Evolutionary conservation across 2,888 invertebrate species (phyloP), one percentile per base, ranked within the genome.

Genomic region (Ennomos fuscantarius): DNA sequence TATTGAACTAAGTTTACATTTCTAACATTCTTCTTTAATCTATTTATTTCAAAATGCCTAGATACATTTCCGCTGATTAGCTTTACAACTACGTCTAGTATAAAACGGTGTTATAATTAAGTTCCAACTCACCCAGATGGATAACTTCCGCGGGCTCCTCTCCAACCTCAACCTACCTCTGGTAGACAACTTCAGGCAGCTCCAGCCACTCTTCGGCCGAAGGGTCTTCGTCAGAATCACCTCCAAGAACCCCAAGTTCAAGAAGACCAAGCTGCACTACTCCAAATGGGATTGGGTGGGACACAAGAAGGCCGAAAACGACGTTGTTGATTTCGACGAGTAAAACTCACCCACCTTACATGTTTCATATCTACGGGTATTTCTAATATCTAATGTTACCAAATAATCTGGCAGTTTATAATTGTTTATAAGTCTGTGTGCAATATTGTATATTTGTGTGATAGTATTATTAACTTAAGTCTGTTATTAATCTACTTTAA

Each of bases 151-250:
- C 56, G 93, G 93, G 36, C 89, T 96, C 42, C 94, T 94, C 12
- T 94, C 94, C 68, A 94, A 93, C 66, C 89, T 94, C 71, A 93
- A 94, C 73, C 90, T 93, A 24, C 89, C 91, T n/a, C 87, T 96
- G 8, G 95, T 94, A 8, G 95, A 96, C 83, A 96, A 96, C 89
- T 96, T 93, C 82, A 93, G 96, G 59, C 89, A 89, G 65, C 81
- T 95, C 8, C 96, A 96, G 73, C 93, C 94, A 0, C 85, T 95
- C n/a, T 94, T 95, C 65, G 94, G 93, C 37, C 93, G 96, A 41
- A 92, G 95, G 42, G 90, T 96, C 47, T 96, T 95, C 74, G 93
- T 94, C 31, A 91, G 96, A 50, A 93, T 93, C 70, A 92, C 94
- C 1, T 91, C 92, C 5, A 93, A 92, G 73, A 92, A 91, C 44